Evolutionary conservation across 2,888 invertebrate genomes (phyloP), one percentile per base, ranked within the genome.

Genomic region (Lochmaea capreae): DNA sequence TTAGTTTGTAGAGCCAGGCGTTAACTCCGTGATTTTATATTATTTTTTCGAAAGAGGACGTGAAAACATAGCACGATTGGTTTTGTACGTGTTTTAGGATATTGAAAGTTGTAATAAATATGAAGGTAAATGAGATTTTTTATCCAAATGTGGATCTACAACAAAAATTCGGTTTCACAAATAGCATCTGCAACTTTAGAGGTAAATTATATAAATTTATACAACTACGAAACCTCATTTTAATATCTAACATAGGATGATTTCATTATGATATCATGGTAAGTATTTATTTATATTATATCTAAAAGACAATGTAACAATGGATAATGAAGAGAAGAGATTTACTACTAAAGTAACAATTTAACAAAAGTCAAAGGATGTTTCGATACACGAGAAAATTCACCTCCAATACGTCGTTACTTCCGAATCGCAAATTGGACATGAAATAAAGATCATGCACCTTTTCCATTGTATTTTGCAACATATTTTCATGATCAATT

Each of bases 371-470:
- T 43, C 43, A 62, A 39, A 5, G 14, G 42, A 42, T 63, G 43
- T 63, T 43, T 12, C 16, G 42, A 42, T 43, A 43, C 62, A 63
- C 16, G 43, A 63, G 62, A 63, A 63, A 63, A 63, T 63, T 43
- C 43, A 16, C 43, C 43, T 42, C 62, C n/a, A 42, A 42, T 62
- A 39, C 62, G 1, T 62, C 62, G 62, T 42, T 62, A 16, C 54
- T 67, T 43, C 43, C 67, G 57, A 67, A 67, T 67, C 67, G 43
- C 58, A 58, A 67, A 67, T 59, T 67, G 67, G 59, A 46, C 67
- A 67, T 67, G 46, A 67, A 67, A 67, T 67, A 67, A 67, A 59
- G 67, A 67, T 42, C 46, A 46, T 67, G 59, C 62, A 63, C 16
- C 43, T 63, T 63, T 12, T 12, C 42, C 42, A 43, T 3, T 43